Conservation (phyloP, 2,888 invertebrate genomes). For the Hoplodrina ambigua region DNA sequence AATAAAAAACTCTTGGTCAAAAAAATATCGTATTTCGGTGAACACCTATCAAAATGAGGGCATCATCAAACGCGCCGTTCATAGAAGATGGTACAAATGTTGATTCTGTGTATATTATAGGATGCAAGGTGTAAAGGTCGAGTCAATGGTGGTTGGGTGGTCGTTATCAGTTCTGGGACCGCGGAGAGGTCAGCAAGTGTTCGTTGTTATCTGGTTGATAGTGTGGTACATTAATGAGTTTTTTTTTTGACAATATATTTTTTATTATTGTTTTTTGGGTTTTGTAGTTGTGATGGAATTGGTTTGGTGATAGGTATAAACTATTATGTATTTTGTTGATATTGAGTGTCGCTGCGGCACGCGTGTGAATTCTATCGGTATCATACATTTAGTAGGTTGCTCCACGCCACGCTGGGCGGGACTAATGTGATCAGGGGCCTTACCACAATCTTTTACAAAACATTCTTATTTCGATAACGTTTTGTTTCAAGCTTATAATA, state of each 20-base stretch:
- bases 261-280: constrained; percentile 36
- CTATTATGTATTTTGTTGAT: too few species aligned
- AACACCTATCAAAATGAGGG: constrained; percentile 47
- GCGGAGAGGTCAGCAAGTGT: constrained; percentile 61
- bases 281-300: background rate
- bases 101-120: constrained; percentile 73
- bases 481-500: too few species aligned
- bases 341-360: too few species aligned
- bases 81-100: constrained; percentile 38
- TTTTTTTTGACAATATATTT: constrained; percentile 12
- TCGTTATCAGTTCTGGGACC: constrained; percentile 74
- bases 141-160: constrained; percentile 17
- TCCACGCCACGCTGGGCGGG: too few species aligned
- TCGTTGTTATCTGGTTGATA: constrained; percentile 62
- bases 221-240: constrained; percentile 35
- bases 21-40: constrained; percentile 45
- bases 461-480: too few species aligned
- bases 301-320: too few species aligned
- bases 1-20: constrained; percentile 14
- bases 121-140: constrained; percentile 72
- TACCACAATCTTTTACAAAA: too few species aligned
- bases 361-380: too few species aligned
- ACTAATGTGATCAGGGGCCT: too few species aligned
- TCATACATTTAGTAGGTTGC: too few species aligned
- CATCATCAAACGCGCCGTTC: constrained; percentile 41